Conservation (phyloP, 64 coral and sea anemone species). For the Porites australiensis region DNA sequence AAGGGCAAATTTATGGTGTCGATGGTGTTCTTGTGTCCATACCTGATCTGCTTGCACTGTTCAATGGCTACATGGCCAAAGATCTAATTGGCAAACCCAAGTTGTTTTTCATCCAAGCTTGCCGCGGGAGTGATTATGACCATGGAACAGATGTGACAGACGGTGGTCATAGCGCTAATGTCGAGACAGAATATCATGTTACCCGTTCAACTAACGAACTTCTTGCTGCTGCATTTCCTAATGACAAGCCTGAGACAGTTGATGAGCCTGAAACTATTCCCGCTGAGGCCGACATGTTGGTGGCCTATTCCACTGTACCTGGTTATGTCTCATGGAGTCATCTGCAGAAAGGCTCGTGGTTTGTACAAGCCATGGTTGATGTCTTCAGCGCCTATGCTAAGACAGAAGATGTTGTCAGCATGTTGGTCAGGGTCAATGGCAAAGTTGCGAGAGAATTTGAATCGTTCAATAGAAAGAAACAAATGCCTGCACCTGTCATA, state of each 20-base stretch:
- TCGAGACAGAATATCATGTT: neutral
- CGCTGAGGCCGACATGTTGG: constrained; percentile 90
- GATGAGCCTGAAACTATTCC: constrained; percentile 76
- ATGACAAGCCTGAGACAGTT: constrained; percentile 7
- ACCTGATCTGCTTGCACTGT: constrained; percentile 76
- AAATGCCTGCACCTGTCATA: constrained; percentile 94
- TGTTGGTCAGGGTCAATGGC: constrained; percentile 87
- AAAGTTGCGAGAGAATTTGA: constrained; percentile 98
- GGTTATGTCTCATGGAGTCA: constrained; percentile 97
- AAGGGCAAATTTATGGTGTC: constrained; percentile 86
- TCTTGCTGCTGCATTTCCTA: neutral
- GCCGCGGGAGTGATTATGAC: constrained; percentile 91
- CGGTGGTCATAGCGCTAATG: neutral
- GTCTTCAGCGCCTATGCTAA: constrained; percentile 77
- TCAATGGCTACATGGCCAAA: constrained; percentile 89
- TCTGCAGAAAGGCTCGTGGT: constrained; percentile 93
- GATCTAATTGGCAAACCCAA: constrained; percentile 97
- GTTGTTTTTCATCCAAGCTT: constrained; percentile 97
- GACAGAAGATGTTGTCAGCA: constrained; percentile 93
- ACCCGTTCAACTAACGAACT: neutral
- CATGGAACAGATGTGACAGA: constrained; percentile 66
- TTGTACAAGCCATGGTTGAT: constrained; percentile 92
- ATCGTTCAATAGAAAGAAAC: constrained; percentile 91
- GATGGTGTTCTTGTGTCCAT: constrained; percentile 91
- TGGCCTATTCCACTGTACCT: constrained; percentile 96